Base-by-base conservation (phyloP, 2,113 vertebrate genomes). In the Anhinga anhinga region DNA sequence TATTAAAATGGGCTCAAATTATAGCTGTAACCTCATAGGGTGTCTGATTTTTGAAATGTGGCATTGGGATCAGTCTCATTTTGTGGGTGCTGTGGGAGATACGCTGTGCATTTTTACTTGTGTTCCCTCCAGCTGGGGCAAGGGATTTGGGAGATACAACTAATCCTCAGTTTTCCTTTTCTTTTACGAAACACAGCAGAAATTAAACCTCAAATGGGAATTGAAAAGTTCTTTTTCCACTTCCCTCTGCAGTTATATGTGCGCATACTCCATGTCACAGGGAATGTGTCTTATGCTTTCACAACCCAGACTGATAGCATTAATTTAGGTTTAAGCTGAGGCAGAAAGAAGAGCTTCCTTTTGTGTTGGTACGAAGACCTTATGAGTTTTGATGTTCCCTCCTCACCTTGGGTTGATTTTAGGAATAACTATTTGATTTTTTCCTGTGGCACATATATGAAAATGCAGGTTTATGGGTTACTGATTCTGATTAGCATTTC, bases 1-100 rank as follows among this genome's bases (percentile, higher is more conserved):
- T 96, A 95, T 96, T 95, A 90, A 94, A 90, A 96, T 94, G 82
- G 93, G 85, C 89, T 93, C 74, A 88, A 77, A 96, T 95, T 93
- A 52, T 52, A 95, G 74, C 87, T 89, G 67, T 77, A 94, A 90
- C 87, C 85, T 74, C 93, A 59, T 12, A 16, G 78, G 82, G 91
- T 63, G 94, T 53, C 50, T 93, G 94, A 88, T 82, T 96, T 97
- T 80, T 94, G 91, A 90, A 71, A 34, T 0, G 50, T 63, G 93
- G 89, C 58, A 10, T 16, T 83, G 89, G 94, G 94, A 90, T 89
- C 94, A 89, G 84, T 52, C 53, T 89, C 84, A 6, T 80, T 66
- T 86, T 30, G 29, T 4, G 1, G 92, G 61, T 91, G 85, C 82
- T 47, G 63, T 23, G 50, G 86, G 56, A 67, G 69, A 72, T 14